These are phyloP conservation scores for Lepisosteus oculatus DNA, from an alignment of 2,113 vertebrate species.

Conservation along the genomic window DNA sequence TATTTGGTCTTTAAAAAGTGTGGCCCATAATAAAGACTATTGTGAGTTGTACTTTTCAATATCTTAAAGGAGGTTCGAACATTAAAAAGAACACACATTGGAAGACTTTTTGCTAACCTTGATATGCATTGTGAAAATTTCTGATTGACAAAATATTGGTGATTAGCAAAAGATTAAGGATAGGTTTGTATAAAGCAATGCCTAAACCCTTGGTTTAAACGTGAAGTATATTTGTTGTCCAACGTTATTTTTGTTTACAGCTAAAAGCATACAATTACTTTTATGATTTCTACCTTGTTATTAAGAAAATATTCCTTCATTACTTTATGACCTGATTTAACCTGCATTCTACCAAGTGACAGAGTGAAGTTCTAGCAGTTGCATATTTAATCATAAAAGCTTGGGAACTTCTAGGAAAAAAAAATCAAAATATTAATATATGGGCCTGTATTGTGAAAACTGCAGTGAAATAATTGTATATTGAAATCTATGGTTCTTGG, in stretches of 20 bases:
- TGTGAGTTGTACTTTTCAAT: constrained; percentile 62
- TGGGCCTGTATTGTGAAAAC: background rate
- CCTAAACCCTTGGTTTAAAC: constrained; percentile 48
- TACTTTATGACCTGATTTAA: background rate
- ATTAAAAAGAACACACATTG: constrained; percentile 48
- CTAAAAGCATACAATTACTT: background rate
- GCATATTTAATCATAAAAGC: constrained; percentile 2
- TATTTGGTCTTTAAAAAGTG: constrained; percentile 68
- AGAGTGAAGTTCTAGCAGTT: background rate
- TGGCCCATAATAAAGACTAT: constrained; percentile 77
- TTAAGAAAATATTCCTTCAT: constrained; percentile 1
- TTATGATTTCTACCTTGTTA: background rate
- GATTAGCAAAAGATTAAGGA: constrained; percentile 35
- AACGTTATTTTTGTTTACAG: constrained; percentile 22
- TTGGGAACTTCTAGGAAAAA: background rate
- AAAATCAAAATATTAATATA: background rate
- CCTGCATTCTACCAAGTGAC: background rate
- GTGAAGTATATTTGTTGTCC: constrained; percentile 41
- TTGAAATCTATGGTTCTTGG: background rate
- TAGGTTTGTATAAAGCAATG: constrained; percentile 43
- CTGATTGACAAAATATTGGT: constrained; percentile 24
- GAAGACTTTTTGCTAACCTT: constrained; percentile 27
- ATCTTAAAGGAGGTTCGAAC: constrained; percentile 55
- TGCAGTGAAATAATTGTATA: background rate
- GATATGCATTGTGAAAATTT: constrained; percentile 43